Evolutionary conservation across 2,797 vertebrate genomes (phyloP), one percentile per base, ranked within the genome.

Genomic region (Chiropotes sagulatus): DNA sequence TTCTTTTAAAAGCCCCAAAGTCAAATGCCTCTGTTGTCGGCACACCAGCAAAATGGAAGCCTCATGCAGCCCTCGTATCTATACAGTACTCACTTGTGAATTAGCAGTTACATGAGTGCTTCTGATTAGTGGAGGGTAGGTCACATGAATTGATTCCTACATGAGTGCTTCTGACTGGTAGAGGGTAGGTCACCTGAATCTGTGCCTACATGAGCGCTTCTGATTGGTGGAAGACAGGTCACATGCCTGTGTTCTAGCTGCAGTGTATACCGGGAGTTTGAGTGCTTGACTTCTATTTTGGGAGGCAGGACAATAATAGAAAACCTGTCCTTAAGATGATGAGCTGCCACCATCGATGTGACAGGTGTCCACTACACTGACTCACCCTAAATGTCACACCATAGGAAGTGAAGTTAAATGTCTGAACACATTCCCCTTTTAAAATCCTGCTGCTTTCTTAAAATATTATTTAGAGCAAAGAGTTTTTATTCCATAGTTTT

Each of bases 401-500:
- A 76, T 80, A 67, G 22, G 39, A 95, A 84, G 64, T 79, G 90
- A 48, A 76, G 90, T 88, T 85, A 81, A 54, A 83, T 30, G 86
- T 17, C 79, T 79, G 36, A 88, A 72, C 52, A 93, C 39, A 75
- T 72, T 54, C 33, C 11, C 39, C 41, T 90, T 94, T 86, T 79
- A 96, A 87, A 84, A 75, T 91, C 84, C 73, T 87, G 39, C 22
- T 82, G n/a, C 44, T 93, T 97, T 94, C 87, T 93, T 88, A 84
- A 82, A 93, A 85, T 48, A 72, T 90, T 73, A 33, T 78, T 90
- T 90, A 54, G 81, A 83, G 72, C 41, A 39, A 90, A 95, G 15
- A 26, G 17, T 83, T 70, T 94, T 82, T 78, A 96, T 88, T 92
- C 54, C 15, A 50, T 76, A 54, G 82, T 81, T 24, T 91, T 67